Evolutionary conservation across 2,888 invertebrate species (phyloP), one percentile per base, ranked within the genome.

Genomic region (Stomorhina lunata): DNA sequence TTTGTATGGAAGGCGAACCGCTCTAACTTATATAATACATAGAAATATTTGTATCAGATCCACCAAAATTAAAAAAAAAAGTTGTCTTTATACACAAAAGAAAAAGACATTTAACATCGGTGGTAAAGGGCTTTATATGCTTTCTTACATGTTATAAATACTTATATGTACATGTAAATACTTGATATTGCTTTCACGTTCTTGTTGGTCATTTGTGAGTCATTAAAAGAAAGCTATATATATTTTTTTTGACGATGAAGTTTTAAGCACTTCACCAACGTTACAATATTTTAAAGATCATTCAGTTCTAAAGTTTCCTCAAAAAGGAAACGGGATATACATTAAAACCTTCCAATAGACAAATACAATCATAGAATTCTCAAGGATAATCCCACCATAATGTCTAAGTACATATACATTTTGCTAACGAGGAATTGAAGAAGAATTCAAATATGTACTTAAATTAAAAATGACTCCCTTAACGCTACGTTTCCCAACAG

Each of bases 401-500:
- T 57, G 15, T n/a, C n/a, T n/a, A n/a, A n/a, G n/a, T 25, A 9
- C 4, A 50, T 10, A 17, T 43, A n/a, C n/a, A 15, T 15, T 50
- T 22, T 25, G 5, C 6, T 10, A 37, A n/a, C 25, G n/a, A 15
- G 29, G 4, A 17, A 22, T n/a, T 43, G 22, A 6, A 17, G 3
- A 40, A 12, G 40, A 55, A 55, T 55, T 68, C 9, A 40, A 59
- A 45, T 12, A 34, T 12, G 25, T 1, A 45, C 15, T 59, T 34
- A 27, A 32, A 37, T 48, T 37, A 37, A 55, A 29, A 32, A 75
- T 6, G 7, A 53, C 55, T 65, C 55, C 65, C 65, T 65, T 57
- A 32, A 7, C 17, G 9, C n/a, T 25, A 34, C 25, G 9, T 48
- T 20, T 45, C 15, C 29, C 37, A 9, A 17, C 5, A 40, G 40